Conservation (phyloP, 2,113 vertebrate genomes). For the Gallinago undulata region DNA sequence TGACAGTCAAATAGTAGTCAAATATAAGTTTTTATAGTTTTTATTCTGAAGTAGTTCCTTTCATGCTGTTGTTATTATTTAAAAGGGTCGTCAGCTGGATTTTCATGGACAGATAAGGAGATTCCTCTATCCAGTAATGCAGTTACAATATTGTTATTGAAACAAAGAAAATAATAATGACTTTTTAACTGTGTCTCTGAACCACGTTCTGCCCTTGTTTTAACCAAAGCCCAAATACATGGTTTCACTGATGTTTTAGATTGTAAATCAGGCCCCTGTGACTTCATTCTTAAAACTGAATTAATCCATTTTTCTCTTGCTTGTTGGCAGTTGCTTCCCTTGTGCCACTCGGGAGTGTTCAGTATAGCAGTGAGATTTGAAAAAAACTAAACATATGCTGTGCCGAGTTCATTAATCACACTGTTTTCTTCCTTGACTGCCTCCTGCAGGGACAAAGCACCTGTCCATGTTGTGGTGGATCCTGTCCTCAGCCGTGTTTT, state of each 20-base stretch:
- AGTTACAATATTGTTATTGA: not conserved
- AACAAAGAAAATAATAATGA: not conserved
- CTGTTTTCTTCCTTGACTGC: not conserved
- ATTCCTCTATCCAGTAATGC: not conserved
- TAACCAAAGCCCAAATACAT: not conserved
- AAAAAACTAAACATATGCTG: not conserved
- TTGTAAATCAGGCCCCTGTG: not conserved
- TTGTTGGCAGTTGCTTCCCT: not conserved
- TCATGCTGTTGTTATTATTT: not conserved
- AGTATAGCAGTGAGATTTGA: not conserved
- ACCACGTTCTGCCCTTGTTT: not conserved
- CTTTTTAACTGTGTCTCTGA: not conserved
- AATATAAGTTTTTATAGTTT: not conserved
- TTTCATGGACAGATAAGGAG: not conserved
- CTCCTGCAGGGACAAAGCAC: constrained; percentile 84
- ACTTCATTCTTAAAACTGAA: not conserved
- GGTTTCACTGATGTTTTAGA: not conserved
- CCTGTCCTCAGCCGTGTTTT: constrained; percentile 90
- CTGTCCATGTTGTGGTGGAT: constrained; percentile 97
- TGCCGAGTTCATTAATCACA: not conserved
- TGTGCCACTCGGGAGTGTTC: not conserved
- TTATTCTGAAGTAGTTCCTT: not conserved
- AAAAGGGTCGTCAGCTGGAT: not conserved
- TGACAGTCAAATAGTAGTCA: not conserved
- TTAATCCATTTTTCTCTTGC: not conserved